Percentiles rank a stretch among this genome's conserved stretches.
Evolutionary conservation across 2,113 vertebrate genomes (phyloP).

Genomic region (Seriola rivoliana): DNA sequence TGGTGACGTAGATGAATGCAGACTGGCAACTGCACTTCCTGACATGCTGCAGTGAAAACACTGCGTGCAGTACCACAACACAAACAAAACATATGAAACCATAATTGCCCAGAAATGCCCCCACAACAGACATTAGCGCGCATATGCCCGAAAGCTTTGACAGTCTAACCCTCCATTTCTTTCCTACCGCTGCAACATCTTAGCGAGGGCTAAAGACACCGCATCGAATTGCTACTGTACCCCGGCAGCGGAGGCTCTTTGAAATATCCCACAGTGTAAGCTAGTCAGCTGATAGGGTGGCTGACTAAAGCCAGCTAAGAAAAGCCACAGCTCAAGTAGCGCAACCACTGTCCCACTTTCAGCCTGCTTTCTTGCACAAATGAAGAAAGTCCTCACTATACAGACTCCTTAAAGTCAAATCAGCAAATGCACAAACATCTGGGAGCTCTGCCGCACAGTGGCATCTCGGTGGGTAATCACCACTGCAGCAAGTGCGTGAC

Average conservation of each 20-base stretch:
- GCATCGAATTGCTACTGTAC: slow-evolving; percentile 59
- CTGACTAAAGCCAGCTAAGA: slow-evolving; percentile 71
- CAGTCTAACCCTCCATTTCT: slow-evolving; percentile 18
- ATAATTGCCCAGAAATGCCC: slow-evolving; percentile 55
- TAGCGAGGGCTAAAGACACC: slow-evolving; percentile 50
- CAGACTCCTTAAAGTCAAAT: slow-evolving; percentile 6
- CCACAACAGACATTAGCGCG: slow-evolving; percentile 35
- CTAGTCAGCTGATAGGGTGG: slow-evolving; percentile 64
- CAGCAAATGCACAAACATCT: slow-evolving; percentile 38
- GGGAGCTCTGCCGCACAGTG: slow-evolving; percentile 23
- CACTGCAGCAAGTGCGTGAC: slow-evolving; percentile 52
- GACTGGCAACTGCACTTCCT: slow-evolving; percentile 34
- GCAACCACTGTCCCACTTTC: slow-evolving; percentile 76
- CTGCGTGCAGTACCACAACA: not conserved
- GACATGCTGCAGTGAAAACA: slow-evolving; percentile 28
- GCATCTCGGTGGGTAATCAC: slow-evolving; percentile 40
- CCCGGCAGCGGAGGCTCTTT: slow-evolving; percentile 42
- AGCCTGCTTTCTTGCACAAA: slow-evolving; percentile 46
- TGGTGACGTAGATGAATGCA: slow-evolving; percentile 11
- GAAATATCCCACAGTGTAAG: slow-evolving; percentile 66
- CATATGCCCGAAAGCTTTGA: slow-evolving; percentile 29
- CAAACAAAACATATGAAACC: slow-evolving; percentile 42
- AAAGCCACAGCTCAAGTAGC: slow-evolving; percentile 63
- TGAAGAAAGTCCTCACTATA: slow-evolving; percentile 29
- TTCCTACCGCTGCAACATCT: slow-evolving; percentile 43